These are phyloP conservation scores for Rhingia campestris DNA, from an alignment of 2,888 invertebrate species.

Conservation along the genomic window DNA sequence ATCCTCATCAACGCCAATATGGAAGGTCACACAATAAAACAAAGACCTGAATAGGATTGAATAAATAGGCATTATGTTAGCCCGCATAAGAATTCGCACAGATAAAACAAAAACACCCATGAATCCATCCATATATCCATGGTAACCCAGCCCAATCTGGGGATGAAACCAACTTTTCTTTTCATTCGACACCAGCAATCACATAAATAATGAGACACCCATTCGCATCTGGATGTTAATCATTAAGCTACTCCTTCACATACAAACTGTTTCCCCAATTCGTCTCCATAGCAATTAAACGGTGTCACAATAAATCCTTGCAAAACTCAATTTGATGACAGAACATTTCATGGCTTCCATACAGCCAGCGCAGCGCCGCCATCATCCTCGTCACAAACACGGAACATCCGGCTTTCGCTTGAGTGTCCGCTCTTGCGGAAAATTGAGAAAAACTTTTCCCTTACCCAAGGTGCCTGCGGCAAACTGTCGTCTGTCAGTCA, in stretches of 20 bases:
- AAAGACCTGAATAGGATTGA: too few relatives aligned
- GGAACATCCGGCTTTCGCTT: slow-evolving; percentile 1
- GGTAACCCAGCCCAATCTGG: too few relatives aligned
- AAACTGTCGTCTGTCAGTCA: slow-evolving; percentile 63
- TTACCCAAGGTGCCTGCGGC: slow-evolving; percentile 32
- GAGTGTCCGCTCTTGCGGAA: slow-evolving; percentile 53
- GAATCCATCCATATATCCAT: too few relatives aligned
- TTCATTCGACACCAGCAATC: neutral
- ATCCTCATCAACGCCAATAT: too few relatives aligned
- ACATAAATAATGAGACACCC: slow-evolving; percentile 26
- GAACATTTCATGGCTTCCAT: slow-evolving; percentile 51
- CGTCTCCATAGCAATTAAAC: slow-evolving; percentile 58
- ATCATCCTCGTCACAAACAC: slow-evolving; percentile 20
- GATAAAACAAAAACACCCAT: too few relatives aligned
- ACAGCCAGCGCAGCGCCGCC: neutral
- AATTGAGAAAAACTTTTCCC: slow-evolving; percentile 55
- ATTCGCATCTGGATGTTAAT: slow-evolving; percentile 24
- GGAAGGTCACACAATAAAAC: too few relatives aligned
- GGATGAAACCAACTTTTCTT: neutral
- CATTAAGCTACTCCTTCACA: neutral
- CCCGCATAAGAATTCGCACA: too few relatives aligned
- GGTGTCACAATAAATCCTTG: slow-evolving; percentile 57
- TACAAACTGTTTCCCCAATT: slow-evolving; percentile 24
- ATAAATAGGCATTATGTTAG: too few relatives aligned
- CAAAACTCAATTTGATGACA: slow-evolving; percentile 43